Conservation (phyloP, 2,888 invertebrate species). For the Calameuta idolon region DNA sequence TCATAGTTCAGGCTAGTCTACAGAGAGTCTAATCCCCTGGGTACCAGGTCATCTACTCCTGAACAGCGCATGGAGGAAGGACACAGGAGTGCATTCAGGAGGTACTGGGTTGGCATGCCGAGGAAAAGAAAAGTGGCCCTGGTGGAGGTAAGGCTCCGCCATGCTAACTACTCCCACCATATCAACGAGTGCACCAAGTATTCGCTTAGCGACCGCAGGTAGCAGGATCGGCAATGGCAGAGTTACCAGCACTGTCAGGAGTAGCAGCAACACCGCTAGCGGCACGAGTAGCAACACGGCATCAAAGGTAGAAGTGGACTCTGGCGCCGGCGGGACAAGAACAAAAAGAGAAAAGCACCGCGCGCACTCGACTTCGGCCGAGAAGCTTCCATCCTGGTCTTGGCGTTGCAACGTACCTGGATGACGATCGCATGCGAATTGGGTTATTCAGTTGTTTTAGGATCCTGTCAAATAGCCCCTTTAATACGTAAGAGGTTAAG, state of each 20-base stretch:
- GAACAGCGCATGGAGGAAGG: neutral
- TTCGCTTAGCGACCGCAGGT: neutral
- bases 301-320: constrained; percentile 15
- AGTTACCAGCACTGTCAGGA: neutral
- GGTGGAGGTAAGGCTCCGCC: neutral
- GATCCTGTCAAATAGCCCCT: neutral
- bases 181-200: neutral
- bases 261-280: neutral
- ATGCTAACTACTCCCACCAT: constrained; percentile 7
- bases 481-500: neutral
- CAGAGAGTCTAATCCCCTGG: neutral
- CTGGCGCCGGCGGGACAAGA: constrained; percentile 27
- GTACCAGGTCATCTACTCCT: neutral
- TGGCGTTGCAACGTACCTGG: neutral
- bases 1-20: neutral
- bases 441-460: constrained; percentile 5
- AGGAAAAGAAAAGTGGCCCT: constrained; percentile 9
- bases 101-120: neutral
- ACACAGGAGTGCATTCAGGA: neutral
- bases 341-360: constrained; percentile 28
- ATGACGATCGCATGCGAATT: neutral
- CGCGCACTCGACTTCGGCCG: constrained; percentile 14
- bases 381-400: constrained; percentile 18
- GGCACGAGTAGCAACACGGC: neutral
- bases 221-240: neutral